phyloP scores from a whole-genome alignment of 2,888 invertebrate genomes.

The Cantharis nigra region DNA sequence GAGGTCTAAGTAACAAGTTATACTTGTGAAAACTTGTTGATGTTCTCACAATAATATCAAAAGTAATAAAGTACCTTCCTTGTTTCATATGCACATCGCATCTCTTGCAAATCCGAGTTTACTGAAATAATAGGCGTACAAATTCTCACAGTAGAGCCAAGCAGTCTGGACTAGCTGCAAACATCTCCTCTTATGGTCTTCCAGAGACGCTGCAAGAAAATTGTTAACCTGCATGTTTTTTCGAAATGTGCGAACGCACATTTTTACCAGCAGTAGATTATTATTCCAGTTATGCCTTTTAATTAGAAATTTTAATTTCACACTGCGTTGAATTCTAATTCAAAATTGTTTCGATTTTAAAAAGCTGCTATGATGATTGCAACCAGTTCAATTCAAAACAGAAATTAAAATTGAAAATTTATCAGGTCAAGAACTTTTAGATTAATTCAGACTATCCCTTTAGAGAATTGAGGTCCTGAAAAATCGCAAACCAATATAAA shows the following conservation, averaged over 20 bases:
- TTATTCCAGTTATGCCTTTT: not conserved
- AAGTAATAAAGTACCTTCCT: constrained; percentile 49
- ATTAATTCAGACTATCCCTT: too few relatives aligned
- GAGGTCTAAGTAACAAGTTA: not conserved
- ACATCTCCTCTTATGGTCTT: constrained; percentile 50
- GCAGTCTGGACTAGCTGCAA: constrained; percentile 49
- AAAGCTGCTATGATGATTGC: not conserved
- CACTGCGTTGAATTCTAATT: not conserved
- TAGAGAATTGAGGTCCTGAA: too few relatives aligned
- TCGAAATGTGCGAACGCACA: not conserved
- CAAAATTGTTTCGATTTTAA: not conserved
- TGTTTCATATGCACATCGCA: constrained; percentile 53
- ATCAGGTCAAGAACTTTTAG: too few relatives aligned
- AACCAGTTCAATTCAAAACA: not conserved
- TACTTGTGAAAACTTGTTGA: constrained; percentile 16
- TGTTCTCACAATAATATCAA: constrained; percentile 51
- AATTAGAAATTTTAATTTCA: not conserved
- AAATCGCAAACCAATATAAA: too few relatives aligned
- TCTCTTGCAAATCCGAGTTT: constrained; percentile 52
- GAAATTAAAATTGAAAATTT: too few relatives aligned
- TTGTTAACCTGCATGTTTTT: not conserved
- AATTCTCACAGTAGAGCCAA: constrained; percentile 54
- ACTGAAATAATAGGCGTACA: constrained; percentile 51
- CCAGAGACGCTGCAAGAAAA: constrained; percentile 26
- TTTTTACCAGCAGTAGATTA: not conserved